Evolutionary conservation across 2,113 vertebrate species (phyloP), one percentile per base, ranked within the genome.

Genomic region (Formicarius rufipectus): DNA sequence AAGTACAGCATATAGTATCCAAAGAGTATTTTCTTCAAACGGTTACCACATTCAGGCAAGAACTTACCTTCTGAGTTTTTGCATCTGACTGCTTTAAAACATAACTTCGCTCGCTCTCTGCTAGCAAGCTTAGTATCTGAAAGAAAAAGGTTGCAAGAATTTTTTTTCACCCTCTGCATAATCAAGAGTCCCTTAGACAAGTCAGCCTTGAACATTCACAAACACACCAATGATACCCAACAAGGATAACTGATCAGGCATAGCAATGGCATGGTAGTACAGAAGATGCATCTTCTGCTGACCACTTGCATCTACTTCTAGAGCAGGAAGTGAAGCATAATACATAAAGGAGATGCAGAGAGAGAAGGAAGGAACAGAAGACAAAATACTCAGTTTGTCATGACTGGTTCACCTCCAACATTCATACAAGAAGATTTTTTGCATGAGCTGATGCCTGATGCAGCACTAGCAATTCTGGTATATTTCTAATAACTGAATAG

Each of bases 21-120:
- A 73, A 72, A 79, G 1, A 64, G 5, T 31, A 33, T 30, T 28
- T 49, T 60, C 45, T 69, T 45, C 9, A 89, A 39, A 52, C 96
- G 74, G 58, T 37, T 69, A 92, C 33, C 25, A 47, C 12, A 84
- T 74, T 87, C 27, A 69, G 35, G 66, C 94, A 42, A 73, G n/a
- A 80, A 94, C 95, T 55, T 95, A 99, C 99, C 99, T 98, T 98
- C 97, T 6, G 81, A 96, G 66, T 97, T 97, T 96, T 98, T 98
- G 98, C 99, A 99, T 75, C 97, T 98, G 33, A 98, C 96, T 93
- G 99, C 99, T 95, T 98, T 99, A 95, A 99, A 99, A 91, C 99
- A 99, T 83, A 99, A 96, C 94, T 99, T 99, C 7, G 98, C 98
- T 93, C 98, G 96, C 89, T 99, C 99, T 96, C 99, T 98, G 97